Evolutionary conservation across 2,113 vertebrate genomes (phyloP).

Genomic region (Gavia stellata): DNA sequence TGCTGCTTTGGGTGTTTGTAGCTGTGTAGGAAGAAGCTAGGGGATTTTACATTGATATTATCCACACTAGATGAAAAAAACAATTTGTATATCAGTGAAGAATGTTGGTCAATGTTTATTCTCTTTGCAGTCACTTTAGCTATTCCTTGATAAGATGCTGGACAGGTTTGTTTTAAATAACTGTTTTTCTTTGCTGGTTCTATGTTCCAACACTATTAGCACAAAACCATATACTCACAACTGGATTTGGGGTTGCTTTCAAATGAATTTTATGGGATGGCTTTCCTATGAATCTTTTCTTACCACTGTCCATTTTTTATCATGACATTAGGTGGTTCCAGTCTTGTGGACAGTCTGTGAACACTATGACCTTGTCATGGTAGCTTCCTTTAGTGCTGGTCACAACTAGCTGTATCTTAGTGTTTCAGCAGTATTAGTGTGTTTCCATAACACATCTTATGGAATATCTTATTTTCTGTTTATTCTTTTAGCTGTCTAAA

Average conservation of each 20-base stretch:
- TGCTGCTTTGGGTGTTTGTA: background rate
- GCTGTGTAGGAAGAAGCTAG: background rate
- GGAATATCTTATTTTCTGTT: background rate
- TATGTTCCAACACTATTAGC: background rate
- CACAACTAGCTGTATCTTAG: background rate
- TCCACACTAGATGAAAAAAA: background rate
- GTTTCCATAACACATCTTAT: background rate
- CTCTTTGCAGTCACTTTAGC: background rate
- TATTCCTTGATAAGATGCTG: background rate
- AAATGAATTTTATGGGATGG: background rate
- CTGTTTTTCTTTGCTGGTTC: background rate
- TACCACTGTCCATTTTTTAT: rapidly evolving
- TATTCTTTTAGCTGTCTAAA: background rate
- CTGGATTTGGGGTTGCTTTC: background rate
- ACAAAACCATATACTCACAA: rapidly evolving
- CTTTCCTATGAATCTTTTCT: background rate
- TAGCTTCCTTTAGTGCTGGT: background rate
- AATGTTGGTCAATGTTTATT: background rate
- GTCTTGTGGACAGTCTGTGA: background rate
- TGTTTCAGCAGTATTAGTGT: background rate
- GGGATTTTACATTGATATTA: background rate
- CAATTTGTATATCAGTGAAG: background rate
- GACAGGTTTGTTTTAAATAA: background rate
- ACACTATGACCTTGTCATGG: rapidly evolving
- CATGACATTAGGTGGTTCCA: background rate